Percentiles rank a stretch among this genome's conserved stretches.
These are phyloP conservation scores for Nymphalis polychloros DNA, from an alignment of 2,888 invertebrate species.

Conservation along the genomic window DNA sequence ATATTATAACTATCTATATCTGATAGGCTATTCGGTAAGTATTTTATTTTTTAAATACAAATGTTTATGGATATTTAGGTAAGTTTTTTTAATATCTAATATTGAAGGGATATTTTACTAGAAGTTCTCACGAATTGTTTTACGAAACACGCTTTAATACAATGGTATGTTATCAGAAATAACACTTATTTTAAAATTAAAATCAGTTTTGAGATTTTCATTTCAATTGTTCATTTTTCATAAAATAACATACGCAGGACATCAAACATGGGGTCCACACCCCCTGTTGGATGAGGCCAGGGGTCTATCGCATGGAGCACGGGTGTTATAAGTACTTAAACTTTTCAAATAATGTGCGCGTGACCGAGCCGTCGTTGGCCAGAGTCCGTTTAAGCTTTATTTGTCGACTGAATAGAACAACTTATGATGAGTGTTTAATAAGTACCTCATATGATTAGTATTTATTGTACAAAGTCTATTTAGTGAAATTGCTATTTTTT, in stretches of 20 bases:
- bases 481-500: slow-evolving; percentile 5
- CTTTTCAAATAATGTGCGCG: slow-evolving; percentile 65
- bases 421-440: slow-evolving; percentile 46
- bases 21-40: too few relatives aligned
- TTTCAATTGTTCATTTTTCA: slow-evolving; percentile 59
- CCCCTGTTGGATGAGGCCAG: slow-evolving; percentile 16
- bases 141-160: slow-evolving; percentile 17
- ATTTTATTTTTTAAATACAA: too few relatives aligned
- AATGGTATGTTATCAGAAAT: slow-evolving; percentile 37
- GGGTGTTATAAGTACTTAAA: slow-evolving; percentile 58
- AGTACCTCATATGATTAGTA: slow-evolving; percentile 35
- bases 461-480: slow-evolving; percentile 26
- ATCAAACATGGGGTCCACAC: slow-evolving; percentile 49
- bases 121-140: slow-evolving; percentile 33
- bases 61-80: neutral
- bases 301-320: slow-evolving; percentile 16
- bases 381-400: slow-evolving; percentile 49
- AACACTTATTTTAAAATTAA: slow-evolving; percentile 56
- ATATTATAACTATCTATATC: too few relatives aligned
- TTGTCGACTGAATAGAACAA: slow-evolving; percentile 49
- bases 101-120: slow-evolving; percentile 15
- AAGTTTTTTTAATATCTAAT: neutral
- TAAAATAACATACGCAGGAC: slow-evolving; percentile 65
- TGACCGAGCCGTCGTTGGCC: slow-evolving; percentile 54
- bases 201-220: slow-evolving; percentile 50